phyloP scores from a whole-genome alignment of 2,888 invertebrate species.

The Cataglyphis albicans region DNA sequence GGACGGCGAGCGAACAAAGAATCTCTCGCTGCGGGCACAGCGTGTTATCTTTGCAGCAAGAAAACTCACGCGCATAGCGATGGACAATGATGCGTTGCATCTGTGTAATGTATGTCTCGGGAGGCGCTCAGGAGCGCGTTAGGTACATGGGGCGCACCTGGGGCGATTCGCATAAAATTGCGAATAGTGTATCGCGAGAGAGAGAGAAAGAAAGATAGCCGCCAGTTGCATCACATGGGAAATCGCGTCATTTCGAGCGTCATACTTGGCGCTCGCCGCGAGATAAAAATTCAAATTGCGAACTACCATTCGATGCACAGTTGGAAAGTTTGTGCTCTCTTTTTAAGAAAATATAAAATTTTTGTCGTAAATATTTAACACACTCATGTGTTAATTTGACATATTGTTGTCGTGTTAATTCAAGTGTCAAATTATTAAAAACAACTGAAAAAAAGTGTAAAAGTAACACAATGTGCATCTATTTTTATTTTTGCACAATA shows the following conservation, averaged over 20 bases:
- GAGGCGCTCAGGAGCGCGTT: constrained; percentile 32
- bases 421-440: too few species aligned
- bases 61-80: constrained; percentile 26
- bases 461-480: too few species aligned
- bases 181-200: background rate
- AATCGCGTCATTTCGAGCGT: constrained; percentile 17
- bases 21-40: constrained; percentile 35
- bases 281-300: constrained; percentile 18
- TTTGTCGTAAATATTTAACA: too few species aligned
- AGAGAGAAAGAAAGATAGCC: background rate
- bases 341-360: too few species aligned
- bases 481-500: too few species aligned
- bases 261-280: background rate
- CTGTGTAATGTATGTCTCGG: constrained; percentile 33
- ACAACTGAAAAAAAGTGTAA: too few species aligned
- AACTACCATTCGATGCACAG: background rate
- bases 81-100: constrained; percentile 35
- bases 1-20: constrained; percentile 24
- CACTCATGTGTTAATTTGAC: too few species aligned
- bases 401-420: too few species aligned
- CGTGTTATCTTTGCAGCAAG: constrained; percentile 6
- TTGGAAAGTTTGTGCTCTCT: too few species aligned
- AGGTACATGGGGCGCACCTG: constrained; percentile 30
- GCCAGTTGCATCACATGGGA: constrained; percentile 11
- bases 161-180: constrained; percentile 31